A percentile compares a stretch with the other conserved stretches of the same genome.
Evolutionary conservation across 2,113 vertebrate species (phyloP).

Genomic region (Pachyramphus minor): DNA sequence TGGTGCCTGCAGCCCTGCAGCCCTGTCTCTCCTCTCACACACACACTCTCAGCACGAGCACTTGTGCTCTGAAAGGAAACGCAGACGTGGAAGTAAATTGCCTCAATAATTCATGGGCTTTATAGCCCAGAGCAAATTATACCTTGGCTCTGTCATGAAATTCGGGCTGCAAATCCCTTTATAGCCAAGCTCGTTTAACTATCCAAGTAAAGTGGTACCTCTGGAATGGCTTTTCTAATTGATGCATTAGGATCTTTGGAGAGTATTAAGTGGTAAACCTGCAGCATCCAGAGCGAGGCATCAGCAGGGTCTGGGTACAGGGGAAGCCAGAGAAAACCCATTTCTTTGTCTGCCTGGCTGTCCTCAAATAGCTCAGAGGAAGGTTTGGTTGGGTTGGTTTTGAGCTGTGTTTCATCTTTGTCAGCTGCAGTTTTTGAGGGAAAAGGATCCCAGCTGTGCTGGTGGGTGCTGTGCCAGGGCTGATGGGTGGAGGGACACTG

Average conservation of each 20-base stretch:
- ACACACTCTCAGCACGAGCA: background rate
- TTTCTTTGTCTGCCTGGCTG: background rate
- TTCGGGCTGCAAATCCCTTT: conserved; percentile 54
- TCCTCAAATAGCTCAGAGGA: background rate
- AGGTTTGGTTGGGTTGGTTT: background rate
- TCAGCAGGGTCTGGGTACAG: background rate
- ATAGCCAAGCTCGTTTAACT: conserved; percentile 24
- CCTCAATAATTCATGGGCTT: conserved; percentile 59
- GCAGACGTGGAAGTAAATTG: conserved; percentile 53
- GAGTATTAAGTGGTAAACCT: conserved; percentile 28
- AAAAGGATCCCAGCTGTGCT: background rate
- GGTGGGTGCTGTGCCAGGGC: background rate
- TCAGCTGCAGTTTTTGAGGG: background rate
- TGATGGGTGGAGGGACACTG: background rate
- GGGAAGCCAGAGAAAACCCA: background rate
- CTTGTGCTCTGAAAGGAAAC: background rate
- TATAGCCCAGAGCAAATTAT: conserved; percentile 52
- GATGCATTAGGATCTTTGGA: conserved; percentile 8
- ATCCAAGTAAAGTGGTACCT: conserved; percentile 12
- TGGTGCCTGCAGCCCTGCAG: background rate
- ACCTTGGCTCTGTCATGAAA: conserved; percentile 31
- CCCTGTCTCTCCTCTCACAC: background rate
- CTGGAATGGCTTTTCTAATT: conserved; percentile 11
- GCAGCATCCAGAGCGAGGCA: background rate
- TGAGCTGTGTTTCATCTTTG: background rate